Percentiles rank a stretch among this genome's conserved stretches.
These are phyloP conservation scores for Ailuropoda melanoleuca DNA, from an alignment of 2,113 vertebrate genomes.

Conservation along the genomic window DNA sequence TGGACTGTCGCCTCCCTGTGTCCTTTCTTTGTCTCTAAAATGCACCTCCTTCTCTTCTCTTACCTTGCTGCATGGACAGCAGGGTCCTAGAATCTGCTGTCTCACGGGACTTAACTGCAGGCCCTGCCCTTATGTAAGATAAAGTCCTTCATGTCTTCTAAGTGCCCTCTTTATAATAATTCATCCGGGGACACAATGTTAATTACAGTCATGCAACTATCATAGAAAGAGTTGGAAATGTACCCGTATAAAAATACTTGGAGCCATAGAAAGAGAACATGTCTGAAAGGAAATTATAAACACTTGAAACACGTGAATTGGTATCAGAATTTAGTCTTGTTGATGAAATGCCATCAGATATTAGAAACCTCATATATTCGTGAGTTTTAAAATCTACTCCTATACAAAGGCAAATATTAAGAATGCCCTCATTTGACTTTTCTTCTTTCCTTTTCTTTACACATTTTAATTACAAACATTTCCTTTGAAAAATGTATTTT, in stretches of 20 bases:
- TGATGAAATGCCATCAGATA: background rate
- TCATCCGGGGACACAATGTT: background rate
- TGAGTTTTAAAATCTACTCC: background rate
- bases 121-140: background rate
- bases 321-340: background rate
- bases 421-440: background rate
- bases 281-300: background rate
- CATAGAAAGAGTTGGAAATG: background rate
- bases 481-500: conserved; percentile 35
- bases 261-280: background rate
- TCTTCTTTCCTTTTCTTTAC: background rate
- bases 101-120: background rate
- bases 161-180: background rate
- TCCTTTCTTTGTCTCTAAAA: background rate
- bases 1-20: background rate
- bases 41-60: background rate
- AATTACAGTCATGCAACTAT: background rate
- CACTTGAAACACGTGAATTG: background rate
- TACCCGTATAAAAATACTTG: background rate
- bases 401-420: background rate
- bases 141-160: background rate
- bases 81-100: background rate
- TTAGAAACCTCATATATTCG: background rate
- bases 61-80: accelerated
- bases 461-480: conserved; percentile 55